Evolutionary conservation across 2,888 invertebrate species (phyloP).

Genomic region (Rhamphomyia laevipes): DNA sequence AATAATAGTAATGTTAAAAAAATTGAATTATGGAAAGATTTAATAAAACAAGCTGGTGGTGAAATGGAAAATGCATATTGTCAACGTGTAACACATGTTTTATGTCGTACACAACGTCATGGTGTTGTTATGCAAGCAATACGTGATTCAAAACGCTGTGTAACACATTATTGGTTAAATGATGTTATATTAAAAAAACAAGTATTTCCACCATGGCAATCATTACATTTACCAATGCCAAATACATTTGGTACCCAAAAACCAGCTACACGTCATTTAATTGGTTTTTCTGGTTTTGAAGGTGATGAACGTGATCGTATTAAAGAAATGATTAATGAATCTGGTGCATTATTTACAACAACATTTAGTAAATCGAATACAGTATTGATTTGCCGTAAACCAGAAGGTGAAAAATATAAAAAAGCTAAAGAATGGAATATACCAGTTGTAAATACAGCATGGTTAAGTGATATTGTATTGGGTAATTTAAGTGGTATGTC

Average conservation of each 20-base stretch:
- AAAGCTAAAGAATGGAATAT: conserved; percentile 88
- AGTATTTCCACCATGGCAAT: conserved; percentile 85
- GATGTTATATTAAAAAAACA: conserved; percentile 80
- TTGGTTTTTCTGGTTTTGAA: conserved; percentile 80
- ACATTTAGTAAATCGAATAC: conserved; percentile 73
- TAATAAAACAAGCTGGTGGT: conserved; percentile 71
- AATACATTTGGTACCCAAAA: conserved; percentile 50
- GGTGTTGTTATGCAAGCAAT: conserved; percentile 78
- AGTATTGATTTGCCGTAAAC: conserved; percentile 62
- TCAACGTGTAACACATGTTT: conserved; percentile 78
- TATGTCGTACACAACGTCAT: conserved; percentile 83
- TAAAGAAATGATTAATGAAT: conserved; percentile 69
- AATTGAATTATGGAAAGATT: conserved; percentile 40
- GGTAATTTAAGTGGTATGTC: conserved; percentile 75
- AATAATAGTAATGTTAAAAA: background rate
- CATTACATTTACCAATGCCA: conserved; percentile 79
- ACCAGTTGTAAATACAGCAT: conserved; percentile 83
- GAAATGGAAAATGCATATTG: conserved; percentile 79
- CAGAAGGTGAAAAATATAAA: conserved; percentile 76
- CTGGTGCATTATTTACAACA: conserved; percentile 73
- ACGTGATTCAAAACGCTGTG: conserved; percentile 55
- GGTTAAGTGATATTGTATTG: conserved; percentile 85
- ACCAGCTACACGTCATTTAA: conserved; percentile 65
- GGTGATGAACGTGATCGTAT: conserved; percentile 73
- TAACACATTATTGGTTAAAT: conserved; percentile 81